Evolutionary conservation across 2,888 invertebrate species (phyloP).

Genomic region (Drosophila planitibia): DNA sequence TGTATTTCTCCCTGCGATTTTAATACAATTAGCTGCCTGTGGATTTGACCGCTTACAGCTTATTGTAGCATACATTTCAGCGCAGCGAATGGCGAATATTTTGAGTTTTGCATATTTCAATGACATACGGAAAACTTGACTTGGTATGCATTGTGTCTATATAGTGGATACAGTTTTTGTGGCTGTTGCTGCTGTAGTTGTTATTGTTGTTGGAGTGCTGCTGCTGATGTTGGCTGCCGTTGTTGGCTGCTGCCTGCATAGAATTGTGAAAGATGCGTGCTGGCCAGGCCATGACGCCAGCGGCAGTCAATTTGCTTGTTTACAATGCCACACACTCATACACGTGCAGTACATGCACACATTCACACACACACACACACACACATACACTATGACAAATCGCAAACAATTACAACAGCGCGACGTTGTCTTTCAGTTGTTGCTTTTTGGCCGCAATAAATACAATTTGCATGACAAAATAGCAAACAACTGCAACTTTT

Average conservation of each 20-base stretch:
- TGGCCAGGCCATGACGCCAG: slow-evolving; percentile 46
- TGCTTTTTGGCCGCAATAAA: slow-evolving; percentile 77
- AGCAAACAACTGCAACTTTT: slow-evolving; percentile 76
- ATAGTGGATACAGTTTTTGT: neutral
- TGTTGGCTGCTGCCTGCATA: slow-evolving; percentile 22
- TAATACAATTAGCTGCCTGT: slow-evolving; percentile 33
- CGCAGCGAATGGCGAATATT: slow-evolving; percentile 1
- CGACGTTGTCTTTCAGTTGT: slow-evolving; percentile 57
- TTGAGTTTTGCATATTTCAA: slow-evolving; percentile 40
- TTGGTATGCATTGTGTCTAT: slow-evolving; percentile 28
- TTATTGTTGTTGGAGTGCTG: slow-evolving; percentile 12
- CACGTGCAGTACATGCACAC: slow-evolving; percentile 7
- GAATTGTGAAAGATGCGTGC: slow-evolving; percentile 48
- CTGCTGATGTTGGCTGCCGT: slow-evolving; percentile 13
- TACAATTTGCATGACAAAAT: slow-evolving; percentile 81
- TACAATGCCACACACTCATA: slow-evolving; percentile 49
- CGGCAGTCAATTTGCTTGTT: slow-evolving; percentile 78
- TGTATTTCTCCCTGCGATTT: neutral
- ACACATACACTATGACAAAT: slow-evolving; percentile 64
- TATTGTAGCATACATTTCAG: slow-evolving; percentile 48
- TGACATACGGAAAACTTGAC: slow-evolving; percentile 35
- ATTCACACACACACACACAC: slow-evolving; percentile 9
- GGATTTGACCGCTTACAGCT: slow-evolving; percentile 26
- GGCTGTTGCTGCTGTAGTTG: slow-evolving; percentile 10
- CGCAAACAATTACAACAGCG: slow-evolving; percentile 73